Percentiles rank a stretch among this genome's conserved stretches.
Conservation (phyloP, 2,797 vertebrate genomes). For the Pristis pectinata region DNA sequence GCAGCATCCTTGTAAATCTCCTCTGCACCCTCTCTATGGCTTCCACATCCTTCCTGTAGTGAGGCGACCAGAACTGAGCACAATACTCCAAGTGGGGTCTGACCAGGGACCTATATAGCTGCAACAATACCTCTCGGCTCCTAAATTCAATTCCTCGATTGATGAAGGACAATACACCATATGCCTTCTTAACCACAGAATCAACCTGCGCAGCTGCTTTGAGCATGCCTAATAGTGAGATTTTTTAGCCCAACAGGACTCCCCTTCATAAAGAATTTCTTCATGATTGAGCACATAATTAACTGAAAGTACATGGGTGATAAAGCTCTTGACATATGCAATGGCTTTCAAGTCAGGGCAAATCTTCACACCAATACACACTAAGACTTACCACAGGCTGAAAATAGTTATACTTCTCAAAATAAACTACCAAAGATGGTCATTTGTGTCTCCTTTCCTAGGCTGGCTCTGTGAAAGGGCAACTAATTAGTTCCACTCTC, state of each 20-base stretch:
- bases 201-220: too few relatives aligned
- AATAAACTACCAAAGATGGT: too few relatives aligned
- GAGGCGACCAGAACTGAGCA: too few relatives aligned
- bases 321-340: not conserved
- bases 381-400: not conserved
- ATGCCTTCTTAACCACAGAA: too few relatives aligned
- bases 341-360: not conserved
- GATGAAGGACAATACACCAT: too few relatives aligned
- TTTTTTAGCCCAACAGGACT: not conserved
- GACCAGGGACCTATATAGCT: too few relatives aligned
- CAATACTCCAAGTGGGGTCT: too few relatives aligned
- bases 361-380: not conserved
- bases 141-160: too few relatives aligned
- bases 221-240: not conserved
- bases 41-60: too few relatives aligned
- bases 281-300: not conserved
- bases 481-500: not conserved
- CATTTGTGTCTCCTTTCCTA: not conserved
- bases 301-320: not conserved
- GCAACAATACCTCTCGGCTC: too few relatives aligned
- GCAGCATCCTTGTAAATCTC: too few relatives aligned
- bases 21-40: too few relatives aligned
- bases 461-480: not conserved
- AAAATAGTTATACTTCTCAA: not conserved
- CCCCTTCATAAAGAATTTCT: not conserved